Base-by-base conservation (phyloP, 2,113 vertebrate species). In the Manacus vitellinus region DNA sequence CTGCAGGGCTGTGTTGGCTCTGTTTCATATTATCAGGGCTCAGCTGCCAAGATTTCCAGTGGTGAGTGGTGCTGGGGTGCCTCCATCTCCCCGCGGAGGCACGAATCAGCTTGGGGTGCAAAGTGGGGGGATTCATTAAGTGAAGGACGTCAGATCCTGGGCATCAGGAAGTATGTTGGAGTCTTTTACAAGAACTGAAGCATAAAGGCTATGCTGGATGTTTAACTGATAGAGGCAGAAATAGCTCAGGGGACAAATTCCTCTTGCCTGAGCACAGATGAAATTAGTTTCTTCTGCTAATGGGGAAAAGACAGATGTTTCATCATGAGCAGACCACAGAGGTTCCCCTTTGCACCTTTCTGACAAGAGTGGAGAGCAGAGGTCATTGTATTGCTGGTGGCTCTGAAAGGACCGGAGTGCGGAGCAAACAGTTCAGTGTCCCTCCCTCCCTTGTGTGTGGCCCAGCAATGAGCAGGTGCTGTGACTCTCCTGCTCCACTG, bases 241-340 rank as follows among this genome's bases (percentile, higher is more conserved):
- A 51, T 66, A 52, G 73, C 86, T 89, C 76, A 72, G 39, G 58
- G 83, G 77, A 78, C 54, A 87, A 84, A 97, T 92, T 93, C 80
- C 76, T 92, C 66, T 87, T 94, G 61, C 28, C 56, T 94, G 65
- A 94, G 65, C 73, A 74, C 43, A 91, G 80, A 61, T 0, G 0
- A 80, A 86, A 44, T 90, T 70, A 84, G 35, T 92, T 93, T 84
- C 33, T 96, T 89, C 58, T 92, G n/a, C 80, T 94, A 84, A 89
- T 0, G 0, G 76, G 31, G 65, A 41, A 81, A 95, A 82, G 43
- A 71, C 73, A 89, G 56, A 68, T 85, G 37, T 82, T 94, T 94
- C 54, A 35, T 82, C 73, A 33, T 33, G 33, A 87, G 49, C 71
- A 46, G 63, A 46, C 63, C 59, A 24, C 59, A 67, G 62, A 78